Evolutionary conservation across 2,113 vertebrate genomes (phyloP).

Genomic region (Malaclemys terrapin): DNA sequence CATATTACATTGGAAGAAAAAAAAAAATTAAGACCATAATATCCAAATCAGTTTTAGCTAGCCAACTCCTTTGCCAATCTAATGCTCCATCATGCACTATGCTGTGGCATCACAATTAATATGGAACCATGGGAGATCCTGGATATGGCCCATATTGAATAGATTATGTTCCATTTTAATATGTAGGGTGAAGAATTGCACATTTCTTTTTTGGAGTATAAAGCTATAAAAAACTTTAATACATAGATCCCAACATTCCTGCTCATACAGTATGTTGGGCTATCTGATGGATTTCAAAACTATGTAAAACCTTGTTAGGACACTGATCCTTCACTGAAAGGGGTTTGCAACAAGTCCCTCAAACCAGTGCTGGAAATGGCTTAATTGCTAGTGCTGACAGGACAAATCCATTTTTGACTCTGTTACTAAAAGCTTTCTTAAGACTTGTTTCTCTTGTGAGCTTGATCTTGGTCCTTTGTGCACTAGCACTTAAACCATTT

Average conservation of each 20-base stretch:
- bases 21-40: not conserved
- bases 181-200: not conserved
- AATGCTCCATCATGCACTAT: not conserved
- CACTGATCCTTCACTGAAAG: not conserved
- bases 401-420: not conserved
- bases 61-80: not conserved
- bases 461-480: not conserved
- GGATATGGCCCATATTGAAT: not conserved
- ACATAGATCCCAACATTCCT: not conserved
- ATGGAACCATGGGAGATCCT: not conserved
- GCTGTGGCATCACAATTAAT: not conserved
- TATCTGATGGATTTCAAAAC: not conserved
- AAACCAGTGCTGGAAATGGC: not conserved
- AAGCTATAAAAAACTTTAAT: not conserved
- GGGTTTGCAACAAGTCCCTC: not conserved
- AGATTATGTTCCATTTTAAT: not conserved
- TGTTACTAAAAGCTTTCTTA: slow-evolving; percentile 14
- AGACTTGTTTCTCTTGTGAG: not conserved
- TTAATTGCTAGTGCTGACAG: not conserved
- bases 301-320: not conserved
- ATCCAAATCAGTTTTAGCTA: not conserved
- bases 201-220: not conserved
- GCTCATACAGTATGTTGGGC: not conserved
- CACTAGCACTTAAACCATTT: not conserved
- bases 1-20: not conserved